Percentiles rank a stretch among this genome's conserved stretches.
phyloP scores from a whole-genome alignment of 2,113 vertebrate species.

The Genyomyrus donnyi region DNA sequence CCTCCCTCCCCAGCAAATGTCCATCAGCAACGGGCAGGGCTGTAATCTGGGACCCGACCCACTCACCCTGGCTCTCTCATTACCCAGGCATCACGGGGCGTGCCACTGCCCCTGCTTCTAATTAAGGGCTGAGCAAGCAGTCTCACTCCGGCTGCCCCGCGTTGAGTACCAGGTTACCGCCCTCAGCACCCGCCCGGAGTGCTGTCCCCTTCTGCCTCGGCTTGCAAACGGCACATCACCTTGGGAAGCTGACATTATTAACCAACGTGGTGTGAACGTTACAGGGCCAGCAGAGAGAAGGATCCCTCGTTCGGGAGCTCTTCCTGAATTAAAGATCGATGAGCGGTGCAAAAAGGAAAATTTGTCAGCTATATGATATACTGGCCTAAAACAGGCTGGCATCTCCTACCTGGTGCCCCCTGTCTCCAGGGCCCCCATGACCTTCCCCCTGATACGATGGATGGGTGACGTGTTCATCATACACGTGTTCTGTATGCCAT shows the following conservation, averaged over 20 bases:
- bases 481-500: background rate
- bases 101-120: background rate
- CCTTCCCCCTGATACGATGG: background rate
- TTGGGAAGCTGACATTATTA: background rate
- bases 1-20: constrained; percentile 22
- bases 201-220: background rate
- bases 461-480: background rate
- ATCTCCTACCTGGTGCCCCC: background rate
- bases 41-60: constrained; percentile 45
- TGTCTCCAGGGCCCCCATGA: background rate
- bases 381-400: background rate
- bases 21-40: constrained; percentile 33
- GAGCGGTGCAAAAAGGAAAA: background rate
- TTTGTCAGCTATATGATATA: background rate
- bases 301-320: background rate
- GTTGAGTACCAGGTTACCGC: background rate
- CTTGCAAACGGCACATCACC: background rate
- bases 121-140: background rate
- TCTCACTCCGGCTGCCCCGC: background rate
- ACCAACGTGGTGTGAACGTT: background rate
- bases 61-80: constrained; percentile 32
- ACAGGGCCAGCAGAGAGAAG: background rate
- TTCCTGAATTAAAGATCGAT: background rate
- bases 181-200: background rate
- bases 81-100: background rate